These are phyloP conservation scores for Cotesia congregata DNA, from an alignment of 2,888 invertebrate species.

Conservation along the genomic window DNA sequence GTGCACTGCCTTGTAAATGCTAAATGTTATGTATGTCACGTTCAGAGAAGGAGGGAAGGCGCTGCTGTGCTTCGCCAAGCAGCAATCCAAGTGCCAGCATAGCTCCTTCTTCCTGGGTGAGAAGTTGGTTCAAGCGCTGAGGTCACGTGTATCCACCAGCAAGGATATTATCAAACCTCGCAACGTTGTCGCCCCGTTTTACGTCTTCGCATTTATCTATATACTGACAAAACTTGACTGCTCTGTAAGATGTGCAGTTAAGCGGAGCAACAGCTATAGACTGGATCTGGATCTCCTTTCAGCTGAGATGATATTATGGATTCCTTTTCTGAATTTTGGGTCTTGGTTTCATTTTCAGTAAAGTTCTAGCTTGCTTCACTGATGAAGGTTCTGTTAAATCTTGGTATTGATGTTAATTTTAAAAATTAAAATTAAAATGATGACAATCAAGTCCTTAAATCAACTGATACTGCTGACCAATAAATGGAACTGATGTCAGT, in stretches of 20 bases:
- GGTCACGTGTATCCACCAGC: slow-evolving; percentile 19
- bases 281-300: background rate
- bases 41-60: slow-evolving; percentile 47
- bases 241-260: slow-evolving; percentile 5
- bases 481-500: background rate
- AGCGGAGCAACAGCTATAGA: slow-evolving; percentile 3
- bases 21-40: slow-evolving; percentile 62
- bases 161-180: slow-evolving; percentile 17
- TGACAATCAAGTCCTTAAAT: background rate
- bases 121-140: slow-evolving; percentile 19
- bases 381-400: background rate
- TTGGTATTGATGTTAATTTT: background rate
- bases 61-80: slow-evolving; percentile 35
- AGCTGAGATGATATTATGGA: background rate
- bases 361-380: background rate
- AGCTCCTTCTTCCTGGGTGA: slow-evolving; percentile 15
- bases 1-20: slow-evolving; percentile 50
- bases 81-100: slow-evolving; percentile 21
- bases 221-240: background rate
- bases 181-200: background rate
- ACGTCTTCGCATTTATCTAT: background rate
- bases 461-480: background rate
- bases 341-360: no score
- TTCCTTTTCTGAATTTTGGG: no score
- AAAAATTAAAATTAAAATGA: no score